phyloP scores from a whole-genome alignment of 2,888 invertebrate species.

The Tenthredo amoena region DNA sequence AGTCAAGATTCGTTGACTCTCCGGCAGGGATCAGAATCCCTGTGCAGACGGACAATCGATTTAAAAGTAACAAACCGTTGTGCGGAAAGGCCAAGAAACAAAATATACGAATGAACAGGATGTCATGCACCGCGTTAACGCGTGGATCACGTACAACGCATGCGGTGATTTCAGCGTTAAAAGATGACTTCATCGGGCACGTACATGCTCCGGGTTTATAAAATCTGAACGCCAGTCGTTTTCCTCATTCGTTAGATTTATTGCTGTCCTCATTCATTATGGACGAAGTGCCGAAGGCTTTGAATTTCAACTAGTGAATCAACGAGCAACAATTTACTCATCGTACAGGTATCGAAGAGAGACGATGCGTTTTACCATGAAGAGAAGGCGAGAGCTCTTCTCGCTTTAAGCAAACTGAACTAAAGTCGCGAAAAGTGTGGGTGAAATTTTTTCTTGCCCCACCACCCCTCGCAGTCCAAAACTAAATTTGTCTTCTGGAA shows the following conservation, averaged over 20 bases:
- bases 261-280: slow-evolving; percentile 7
- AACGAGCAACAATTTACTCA: not conserved
- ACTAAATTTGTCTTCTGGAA: slow-evolving; percentile 54
- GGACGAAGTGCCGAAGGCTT: not conserved
- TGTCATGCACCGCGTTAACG: slow-evolving; percentile 33
- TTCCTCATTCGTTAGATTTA: slow-evolving; percentile 31
- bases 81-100: not conserved
- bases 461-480: slow-evolving; percentile 9
- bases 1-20: slow-evolving; percentile 6
- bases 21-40: not conserved
- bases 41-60: not conserved
- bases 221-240: not conserved
- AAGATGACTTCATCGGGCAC: slow-evolving; percentile 33
- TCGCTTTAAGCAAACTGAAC: not conserved
- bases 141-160: slow-evolving; percentile 37
- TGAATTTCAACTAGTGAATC: slow-evolving; percentile 25
- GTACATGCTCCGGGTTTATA: slow-evolving; percentile 28
- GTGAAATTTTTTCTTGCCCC: not conserved
- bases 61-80: not conserved
- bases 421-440: not conserved
- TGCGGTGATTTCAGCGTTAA: slow-evolving; percentile 29
- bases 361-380: not conserved
- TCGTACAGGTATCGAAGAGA: not conserved
- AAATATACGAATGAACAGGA: slow-evolving; percentile 29
- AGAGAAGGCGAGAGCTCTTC: not conserved